Percentiles rank a stretch among this genome's conserved stretches.
Conservation (phyloP, 2,113 vertebrate genomes). For the Cairina moschata region DNA sequence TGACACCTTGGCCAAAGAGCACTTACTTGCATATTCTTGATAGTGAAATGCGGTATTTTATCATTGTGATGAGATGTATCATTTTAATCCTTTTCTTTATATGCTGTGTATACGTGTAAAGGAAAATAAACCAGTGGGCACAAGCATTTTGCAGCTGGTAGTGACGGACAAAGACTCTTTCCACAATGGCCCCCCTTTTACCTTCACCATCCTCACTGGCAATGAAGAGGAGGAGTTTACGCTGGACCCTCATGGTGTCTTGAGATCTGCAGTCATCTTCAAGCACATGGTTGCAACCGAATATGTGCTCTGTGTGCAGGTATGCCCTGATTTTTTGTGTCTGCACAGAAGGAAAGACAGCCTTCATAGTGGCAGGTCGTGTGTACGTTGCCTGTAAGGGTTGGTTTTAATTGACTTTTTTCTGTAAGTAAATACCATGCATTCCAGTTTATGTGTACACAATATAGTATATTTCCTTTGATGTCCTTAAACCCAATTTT, state of each 20-base stretch:
- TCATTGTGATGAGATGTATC: not conserved
- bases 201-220: slow-evolving; percentile 89
- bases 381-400: not conserved
- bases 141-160: slow-evolving; percentile 92
- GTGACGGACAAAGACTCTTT: slow-evolving; percentile 94
- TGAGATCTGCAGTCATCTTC: slow-evolving; percentile 91
- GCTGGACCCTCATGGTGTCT: slow-evolving; percentile 86
- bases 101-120: slow-evolving; percentile 64
- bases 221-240: slow-evolving; percentile 91
- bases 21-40: not conserved
- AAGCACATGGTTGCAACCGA: slow-evolving; percentile 84
- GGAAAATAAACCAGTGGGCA: slow-evolving; percentile 96
- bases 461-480: not conserved
- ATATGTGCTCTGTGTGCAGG: slow-evolving; percentile 91
- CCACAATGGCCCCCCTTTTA: slow-evolving; percentile 95
- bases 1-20: not conserved
- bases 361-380: not conserved
- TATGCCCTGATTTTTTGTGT: slow-evolving; percentile 39
- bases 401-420: not conserved
- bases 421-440: not conserved
- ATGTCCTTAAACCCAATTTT: slow-evolving; percentile 58
- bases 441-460: slow-evolving; percentile 6
- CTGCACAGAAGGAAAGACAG: not conserved
- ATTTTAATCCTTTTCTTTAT: slow-evolving; percentile 67
- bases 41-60: not conserved